These are phyloP conservation scores for Neomorphus geoffroyi DNA, from an alignment of 2,797 vertebrate genomes.

Conservation along the genomic window DNA sequence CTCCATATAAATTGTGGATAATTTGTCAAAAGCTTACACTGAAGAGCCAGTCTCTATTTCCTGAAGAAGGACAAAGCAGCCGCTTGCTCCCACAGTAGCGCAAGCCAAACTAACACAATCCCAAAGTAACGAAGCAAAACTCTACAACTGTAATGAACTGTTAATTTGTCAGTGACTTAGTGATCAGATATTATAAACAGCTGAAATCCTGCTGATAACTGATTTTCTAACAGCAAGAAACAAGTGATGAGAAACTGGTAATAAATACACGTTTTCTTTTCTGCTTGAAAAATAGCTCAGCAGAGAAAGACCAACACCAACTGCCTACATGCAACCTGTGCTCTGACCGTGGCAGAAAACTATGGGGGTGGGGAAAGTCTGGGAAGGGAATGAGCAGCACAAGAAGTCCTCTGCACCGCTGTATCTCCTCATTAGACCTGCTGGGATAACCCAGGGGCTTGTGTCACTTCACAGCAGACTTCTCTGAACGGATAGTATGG, in stretches of 20 bases:
- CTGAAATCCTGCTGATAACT: neutral
- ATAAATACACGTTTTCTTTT: neutral
- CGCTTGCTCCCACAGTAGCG: neutral
- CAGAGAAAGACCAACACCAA: neutral
- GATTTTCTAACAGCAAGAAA: neutral
- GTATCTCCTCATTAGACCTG: neutral
- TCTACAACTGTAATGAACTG: neutral
- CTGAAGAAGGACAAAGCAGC: neutral
- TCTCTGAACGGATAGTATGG: neutral
- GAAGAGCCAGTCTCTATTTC: neutral
- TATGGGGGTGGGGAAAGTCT: accelerated
- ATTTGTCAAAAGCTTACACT: neutral
- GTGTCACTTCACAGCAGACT: neutral
- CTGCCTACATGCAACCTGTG: neutral
- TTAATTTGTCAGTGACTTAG: neutral
- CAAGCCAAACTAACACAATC: neutral
- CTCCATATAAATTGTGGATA: neutral
- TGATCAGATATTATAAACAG: neutral
- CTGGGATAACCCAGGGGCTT: neutral
- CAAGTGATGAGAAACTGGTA: neutral
- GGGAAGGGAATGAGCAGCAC: neutral
- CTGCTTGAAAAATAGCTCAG: neutral
- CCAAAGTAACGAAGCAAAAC: neutral
- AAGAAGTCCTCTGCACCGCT: neutral
- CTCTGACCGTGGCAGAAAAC: neutral